Evolutionary conservation across 2,113 vertebrate genomes (phyloP).

Genomic region (Antechinus flavipes): DNA sequence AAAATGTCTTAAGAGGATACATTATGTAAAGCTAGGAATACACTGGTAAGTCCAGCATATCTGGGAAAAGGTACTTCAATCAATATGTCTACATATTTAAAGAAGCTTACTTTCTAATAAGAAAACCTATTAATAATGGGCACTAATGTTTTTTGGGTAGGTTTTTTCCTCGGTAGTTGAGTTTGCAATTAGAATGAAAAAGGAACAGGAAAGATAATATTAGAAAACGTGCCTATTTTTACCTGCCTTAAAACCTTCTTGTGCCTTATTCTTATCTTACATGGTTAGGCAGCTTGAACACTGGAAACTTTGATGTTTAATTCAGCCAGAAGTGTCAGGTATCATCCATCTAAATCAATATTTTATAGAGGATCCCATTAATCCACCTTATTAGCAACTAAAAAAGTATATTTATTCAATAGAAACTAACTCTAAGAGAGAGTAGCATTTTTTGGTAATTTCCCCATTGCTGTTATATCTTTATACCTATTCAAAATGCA

Average conservation of each 20-base stretch:
- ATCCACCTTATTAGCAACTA: background rate
- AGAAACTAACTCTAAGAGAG: background rate
- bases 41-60: background rate
- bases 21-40: background rate
- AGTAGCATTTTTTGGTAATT: background rate
- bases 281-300: background rate
- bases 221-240: background rate
- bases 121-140: background rate
- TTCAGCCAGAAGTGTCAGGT: background rate
- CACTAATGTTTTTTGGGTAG: background rate
- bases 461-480: background rate
- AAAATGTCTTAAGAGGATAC: background rate
- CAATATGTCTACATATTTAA: background rate
- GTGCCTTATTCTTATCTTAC: background rate
- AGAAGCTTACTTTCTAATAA: background rate
- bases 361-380: background rate
- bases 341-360: background rate
- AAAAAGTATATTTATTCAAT: background rate
- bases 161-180: background rate
- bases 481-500: background rate
- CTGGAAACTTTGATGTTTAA: background rate
- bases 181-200: background rate
- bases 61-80: background rate
- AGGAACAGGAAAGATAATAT: background rate
- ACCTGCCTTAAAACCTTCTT: background rate